phyloP scores from a whole-genome alignment of 2,888 invertebrate species.

The Spialia ferax region DNA sequence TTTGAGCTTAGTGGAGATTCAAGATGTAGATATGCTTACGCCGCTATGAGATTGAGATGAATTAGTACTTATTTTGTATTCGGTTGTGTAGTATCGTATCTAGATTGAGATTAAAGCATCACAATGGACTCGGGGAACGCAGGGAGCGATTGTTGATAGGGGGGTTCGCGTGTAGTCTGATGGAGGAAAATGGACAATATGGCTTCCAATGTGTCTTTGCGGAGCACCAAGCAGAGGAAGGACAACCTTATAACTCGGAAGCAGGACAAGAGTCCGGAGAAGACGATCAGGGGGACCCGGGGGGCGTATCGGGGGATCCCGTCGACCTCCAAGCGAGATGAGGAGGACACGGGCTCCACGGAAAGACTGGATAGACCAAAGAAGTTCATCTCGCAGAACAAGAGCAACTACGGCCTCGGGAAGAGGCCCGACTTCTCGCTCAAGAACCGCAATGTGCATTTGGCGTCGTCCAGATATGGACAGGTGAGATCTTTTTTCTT shows the following conservation, averaged over 20 bases:
- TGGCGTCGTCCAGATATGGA: slow-evolving; percentile 81
- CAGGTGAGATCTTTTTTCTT: slow-evolving; percentile 68
- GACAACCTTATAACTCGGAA: slow-evolving; percentile 83
- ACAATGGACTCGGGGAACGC: slow-evolving; percentile 49
- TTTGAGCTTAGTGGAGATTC: slow-evolving; percentile 28
- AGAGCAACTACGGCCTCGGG: slow-evolving; percentile 76
- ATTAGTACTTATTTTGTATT: slow-evolving; percentile 44
- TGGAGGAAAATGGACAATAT: slow-evolving; percentile 80
- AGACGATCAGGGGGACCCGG: slow-evolving; percentile 79
- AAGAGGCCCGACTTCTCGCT: slow-evolving; percentile 81
- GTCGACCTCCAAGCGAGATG: slow-evolving; percentile 78
- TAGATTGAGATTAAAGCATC: slow-evolving; percentile 48
- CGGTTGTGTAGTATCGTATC: slow-evolving; percentile 46
- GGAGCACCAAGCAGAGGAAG: slow-evolving; percentile 78
- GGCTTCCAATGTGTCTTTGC: slow-evolving; percentile 76
- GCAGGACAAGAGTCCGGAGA: slow-evolving; percentile 84
- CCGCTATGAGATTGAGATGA: slow-evolving; percentile 46
- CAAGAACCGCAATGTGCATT: slow-evolving; percentile 81
- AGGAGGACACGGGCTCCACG: slow-evolving; percentile 74
- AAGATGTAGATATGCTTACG: slow-evolving; percentile 38
- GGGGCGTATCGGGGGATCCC: slow-evolving; percentile 78
- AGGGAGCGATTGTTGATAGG: slow-evolving; percentile 40
- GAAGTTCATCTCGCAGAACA: slow-evolving; percentile 81
- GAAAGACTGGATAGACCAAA: slow-evolving; percentile 83
- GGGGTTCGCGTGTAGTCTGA: slow-evolving; percentile 54